Base-by-base conservation (phyloP, 2,113 vertebrate species). In the Dipodomys ordii region DNA sequence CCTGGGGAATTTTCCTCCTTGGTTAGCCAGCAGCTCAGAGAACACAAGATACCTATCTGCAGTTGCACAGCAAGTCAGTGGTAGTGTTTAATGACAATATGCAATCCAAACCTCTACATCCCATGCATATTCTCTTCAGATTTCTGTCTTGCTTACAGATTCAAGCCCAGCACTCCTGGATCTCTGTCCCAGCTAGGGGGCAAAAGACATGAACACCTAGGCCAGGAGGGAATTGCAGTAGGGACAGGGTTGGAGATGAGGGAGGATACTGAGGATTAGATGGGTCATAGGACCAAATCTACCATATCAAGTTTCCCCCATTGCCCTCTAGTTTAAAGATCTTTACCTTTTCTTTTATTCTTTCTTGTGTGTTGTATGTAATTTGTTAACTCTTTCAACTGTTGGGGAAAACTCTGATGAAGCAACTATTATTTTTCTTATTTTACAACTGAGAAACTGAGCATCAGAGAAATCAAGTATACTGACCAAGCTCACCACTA, bases 1-100 rank as follows among this genome's bases (percentile, higher is more conserved):
- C 15, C 25, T 87, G 35, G 19, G 20, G 77, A 49, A 46, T 90
- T 81, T 86, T 83, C 44, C 77, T 27, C 28, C 35, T 30, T 83
- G 83, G 86, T 49, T 74, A 77, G 49, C 85, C 46, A 46, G 71
- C 85, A 62, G 79, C 57, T 93, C 81, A 76, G 69, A 92, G 79
- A 92, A 27, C 19, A 83, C 35, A 64, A 67, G 67, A 83, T 83
- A 44, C 8, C 23, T 86, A 19, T 11, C 18, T 60, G 39, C 86
- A 39, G 57, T 92, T 87, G 11, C 72, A 78, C 73, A 91, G 67
- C 49, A 46, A 85, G 74, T 90, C 72, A 35, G 35, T 44, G 27
- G 27, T 89, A 23, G 44, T 13, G 1, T 53, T 83, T 27, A 18
- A 3, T 22, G 18, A 39, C 49, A 32, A 49, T 72, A 19, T 71